phyloP scores from a whole-genome alignment of 2,113 vertebrate species.

The Arizona elegans region DNA sequence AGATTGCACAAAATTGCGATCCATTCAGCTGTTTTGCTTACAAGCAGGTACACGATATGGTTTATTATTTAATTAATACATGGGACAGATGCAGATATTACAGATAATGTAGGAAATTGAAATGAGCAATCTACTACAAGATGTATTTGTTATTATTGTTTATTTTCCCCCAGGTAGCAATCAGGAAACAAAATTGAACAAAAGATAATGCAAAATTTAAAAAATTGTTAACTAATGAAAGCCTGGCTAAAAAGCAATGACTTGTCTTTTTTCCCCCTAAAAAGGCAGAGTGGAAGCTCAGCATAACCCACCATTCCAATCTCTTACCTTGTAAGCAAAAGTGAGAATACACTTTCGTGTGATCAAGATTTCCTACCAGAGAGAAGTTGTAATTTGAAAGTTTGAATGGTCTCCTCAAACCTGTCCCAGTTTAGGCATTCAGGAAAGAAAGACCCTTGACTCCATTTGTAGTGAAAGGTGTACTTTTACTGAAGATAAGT shows the following conservation, averaged over 20 bases:
- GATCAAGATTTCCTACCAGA: not conserved
- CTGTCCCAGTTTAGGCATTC: not conserved
- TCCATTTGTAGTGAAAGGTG: not conserved
- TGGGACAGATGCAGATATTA: not conserved
- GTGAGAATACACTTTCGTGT: not conserved
- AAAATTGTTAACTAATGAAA: not conserved
- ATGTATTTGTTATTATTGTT: not conserved
- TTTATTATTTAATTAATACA: not conserved
- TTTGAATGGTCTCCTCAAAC: not conserved
- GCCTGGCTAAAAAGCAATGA: not conserved
- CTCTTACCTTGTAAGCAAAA: not conserved
- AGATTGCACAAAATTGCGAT: not conserved
- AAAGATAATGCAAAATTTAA: not conserved
- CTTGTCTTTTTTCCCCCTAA: not conserved
- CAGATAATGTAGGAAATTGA: not conserved
- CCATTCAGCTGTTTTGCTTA: not conserved
- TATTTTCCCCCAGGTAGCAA: not conserved
- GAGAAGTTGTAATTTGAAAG: not conserved
- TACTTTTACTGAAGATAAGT: not conserved
- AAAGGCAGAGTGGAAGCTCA: not conserved
- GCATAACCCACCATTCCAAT: not conserved
- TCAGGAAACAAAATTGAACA: not conserved
- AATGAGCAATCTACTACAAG: not conserved
- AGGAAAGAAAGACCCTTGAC: not conserved
- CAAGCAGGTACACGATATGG: not conserved